These are phyloP conservation scores for Pangasianodon hypophthalmus DNA, from an alignment of 2,113 vertebrate species.

Conservation along the genomic window DNA sequence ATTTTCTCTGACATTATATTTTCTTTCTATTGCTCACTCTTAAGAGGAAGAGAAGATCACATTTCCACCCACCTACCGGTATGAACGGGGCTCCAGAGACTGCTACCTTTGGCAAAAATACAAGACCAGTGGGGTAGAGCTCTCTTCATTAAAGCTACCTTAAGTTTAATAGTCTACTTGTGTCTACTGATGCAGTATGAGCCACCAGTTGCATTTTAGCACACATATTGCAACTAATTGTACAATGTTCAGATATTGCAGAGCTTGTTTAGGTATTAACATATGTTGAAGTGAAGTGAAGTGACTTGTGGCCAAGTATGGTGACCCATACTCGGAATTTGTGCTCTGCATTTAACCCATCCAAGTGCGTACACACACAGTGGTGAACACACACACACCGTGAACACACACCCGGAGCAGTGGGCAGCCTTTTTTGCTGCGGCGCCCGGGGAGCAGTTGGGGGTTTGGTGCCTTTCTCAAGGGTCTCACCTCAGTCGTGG, in stretches of 20 bases:
- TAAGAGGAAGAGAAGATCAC: slow-evolving; percentile 85
- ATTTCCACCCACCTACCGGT: slow-evolving; percentile 88
- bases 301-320: no score
- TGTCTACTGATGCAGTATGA: background rate
- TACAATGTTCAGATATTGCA: background rate
- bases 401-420: no score
- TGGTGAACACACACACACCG: no score
- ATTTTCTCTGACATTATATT: background rate
- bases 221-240: background rate
- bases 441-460: no score
- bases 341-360: no score
- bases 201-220: background rate
- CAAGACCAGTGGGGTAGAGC: slow-evolving; percentile 84
- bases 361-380: no score
- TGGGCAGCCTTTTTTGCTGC: no score
- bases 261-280: background rate
- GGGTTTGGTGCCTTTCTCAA: no score
- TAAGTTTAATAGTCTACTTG: background rate
- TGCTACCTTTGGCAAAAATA: slow-evolving; percentile 87
- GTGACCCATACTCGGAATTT: no score
- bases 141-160: background rate
- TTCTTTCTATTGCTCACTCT: slow-evolving; percentile 48
- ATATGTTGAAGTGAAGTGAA: no score
- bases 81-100: slow-evolving; percentile 83
- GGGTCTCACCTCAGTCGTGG: no score